phyloP scores from a whole-genome alignment of 2,888 invertebrate species.

The Rhodophaea formosa region DNA sequence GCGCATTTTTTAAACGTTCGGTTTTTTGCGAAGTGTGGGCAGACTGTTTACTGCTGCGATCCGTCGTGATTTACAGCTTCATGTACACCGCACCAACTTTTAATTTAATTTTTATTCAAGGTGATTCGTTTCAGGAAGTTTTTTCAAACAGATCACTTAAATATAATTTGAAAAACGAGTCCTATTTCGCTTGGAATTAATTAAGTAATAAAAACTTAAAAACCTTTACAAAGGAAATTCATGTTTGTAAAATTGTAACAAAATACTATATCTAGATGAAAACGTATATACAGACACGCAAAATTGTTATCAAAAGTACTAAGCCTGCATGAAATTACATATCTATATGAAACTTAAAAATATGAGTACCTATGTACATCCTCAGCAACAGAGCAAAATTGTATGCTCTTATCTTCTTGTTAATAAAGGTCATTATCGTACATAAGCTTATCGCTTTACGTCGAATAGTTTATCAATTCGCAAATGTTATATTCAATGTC shows the following conservation, averaged over 20 bases:
- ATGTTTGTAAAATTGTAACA: too few species aligned
- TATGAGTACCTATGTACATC: neutral
- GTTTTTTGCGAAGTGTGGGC: slow-evolving; percentile 56
- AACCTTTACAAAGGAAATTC: too few species aligned
- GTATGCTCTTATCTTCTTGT: neutral
- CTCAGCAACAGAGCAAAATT: slow-evolving; percentile 9
- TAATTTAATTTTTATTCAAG: slow-evolving; percentile 50
- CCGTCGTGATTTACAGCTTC: slow-evolving; percentile 54
- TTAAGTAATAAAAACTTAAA: too few species aligned
- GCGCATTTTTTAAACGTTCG: slow-evolving; percentile 43
- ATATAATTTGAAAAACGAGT: too few species aligned
- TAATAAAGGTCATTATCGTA: slow-evolving; percentile 17
- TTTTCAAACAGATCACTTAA: slow-evolving; percentile 4
- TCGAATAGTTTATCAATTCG: slow-evolving; percentile 12
- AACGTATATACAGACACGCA: too few species aligned
- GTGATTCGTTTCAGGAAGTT: slow-evolving; percentile 42
- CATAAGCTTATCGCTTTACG: slow-evolving; percentile 8
- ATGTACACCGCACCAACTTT: slow-evolving; percentile 42
- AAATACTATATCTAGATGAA: too few species aligned
- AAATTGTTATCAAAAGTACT: too few species aligned
- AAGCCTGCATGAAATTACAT: too few species aligned
- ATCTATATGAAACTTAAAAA: neutral
- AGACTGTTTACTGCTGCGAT: slow-evolving; percentile 60
- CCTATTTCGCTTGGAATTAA: too few species aligned
- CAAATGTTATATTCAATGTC: slow-evolving; percentile 13